Conservation (phyloP, 2,888 invertebrate species). For the Mellilla xanthometata region DNA sequence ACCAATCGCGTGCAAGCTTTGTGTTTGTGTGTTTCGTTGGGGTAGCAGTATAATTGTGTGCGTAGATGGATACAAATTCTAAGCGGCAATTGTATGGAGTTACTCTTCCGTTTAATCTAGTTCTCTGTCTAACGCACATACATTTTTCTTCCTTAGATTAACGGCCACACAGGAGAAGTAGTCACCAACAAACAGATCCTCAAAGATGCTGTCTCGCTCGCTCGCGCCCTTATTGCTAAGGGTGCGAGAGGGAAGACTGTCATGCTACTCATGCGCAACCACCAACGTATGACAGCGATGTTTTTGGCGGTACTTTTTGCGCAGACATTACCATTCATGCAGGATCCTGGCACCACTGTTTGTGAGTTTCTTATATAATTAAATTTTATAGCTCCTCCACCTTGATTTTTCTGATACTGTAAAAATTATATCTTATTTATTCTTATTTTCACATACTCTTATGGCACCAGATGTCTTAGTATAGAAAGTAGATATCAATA, state of each 20-base stretch:
- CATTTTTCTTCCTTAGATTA: slow-evolving; percentile 14
- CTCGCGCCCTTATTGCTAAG: slow-evolving; percentile 35
- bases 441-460: no score
- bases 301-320: slow-evolving; percentile 44
- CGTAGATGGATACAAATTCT: no score
- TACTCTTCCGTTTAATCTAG: no score
- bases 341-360: slow-evolving; percentile 44
- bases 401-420: no score
- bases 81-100: no score
- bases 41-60: no score
- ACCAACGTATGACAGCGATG: slow-evolving; percentile 36
- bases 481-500: no score
- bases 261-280: slow-evolving; percentile 43
- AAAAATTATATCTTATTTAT: no score
- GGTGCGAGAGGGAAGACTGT: slow-evolving; percentile 33
- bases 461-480: no score
- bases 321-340: slow-evolving; percentile 39
- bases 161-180: slow-evolving; percentile 35
- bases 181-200: slow-evolving; percentile 40
- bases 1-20: no score
- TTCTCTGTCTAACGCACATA: no score
- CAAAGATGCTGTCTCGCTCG: slow-evolving; percentile 33
- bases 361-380: slow-evolving; percentile 36
- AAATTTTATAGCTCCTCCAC: not conserved
- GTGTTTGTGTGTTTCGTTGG: no score